Base-by-base conservation (phyloP, 30 jellyfish, hydroid and myxozoan genomes). In the Catostylus mosaicus region DNA sequence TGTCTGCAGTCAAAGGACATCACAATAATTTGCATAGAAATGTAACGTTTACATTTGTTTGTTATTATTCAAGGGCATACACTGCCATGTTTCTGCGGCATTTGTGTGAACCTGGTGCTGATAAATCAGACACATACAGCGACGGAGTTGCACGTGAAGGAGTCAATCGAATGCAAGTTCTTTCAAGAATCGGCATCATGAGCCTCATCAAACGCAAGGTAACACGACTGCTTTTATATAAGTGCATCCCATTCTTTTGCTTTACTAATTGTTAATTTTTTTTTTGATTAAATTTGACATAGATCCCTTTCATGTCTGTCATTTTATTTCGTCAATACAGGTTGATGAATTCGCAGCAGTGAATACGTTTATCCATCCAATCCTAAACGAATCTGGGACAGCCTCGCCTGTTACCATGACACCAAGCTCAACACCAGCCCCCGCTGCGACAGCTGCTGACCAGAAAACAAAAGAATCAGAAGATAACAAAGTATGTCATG, bases 61-160 rank as follows among this genome's bases (percentile, higher is more conserved):
- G 18, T 74, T 38, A 51, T 9, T 37, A 9, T 60, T 77, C 0
- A 48, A 94, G 99, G 94, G 99, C 99, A 31, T 94, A 94, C 80
- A 87, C 96, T 12, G 94, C 99, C 27, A 94, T 94, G 99, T 94
- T 94, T 75, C 63, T 94, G 61, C 97, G 99, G 18, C 99, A 94
- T 83, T 66, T 94, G 32, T 94, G 99, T 88, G 99, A 94, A 67
- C 99, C 99, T 1, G 97, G 97, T 3, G 87, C 89, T n/a, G 99
- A 94, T 79, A 92, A 92, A 75, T 47, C 86, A 30, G 97, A 88
- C 72, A 72, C 97, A 1, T 94, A 94, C 95, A 94, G 99, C 61
- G 99, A 94, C 61, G 99, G 99, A 31, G 99, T 94, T 8, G 97
- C 99, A 24, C 76, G 99, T 0, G 99, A 94, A 66, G 99, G 99